Conservation (phyloP, 64 coral and sea anemone species). For the Pachyseris speciosa region DNA sequence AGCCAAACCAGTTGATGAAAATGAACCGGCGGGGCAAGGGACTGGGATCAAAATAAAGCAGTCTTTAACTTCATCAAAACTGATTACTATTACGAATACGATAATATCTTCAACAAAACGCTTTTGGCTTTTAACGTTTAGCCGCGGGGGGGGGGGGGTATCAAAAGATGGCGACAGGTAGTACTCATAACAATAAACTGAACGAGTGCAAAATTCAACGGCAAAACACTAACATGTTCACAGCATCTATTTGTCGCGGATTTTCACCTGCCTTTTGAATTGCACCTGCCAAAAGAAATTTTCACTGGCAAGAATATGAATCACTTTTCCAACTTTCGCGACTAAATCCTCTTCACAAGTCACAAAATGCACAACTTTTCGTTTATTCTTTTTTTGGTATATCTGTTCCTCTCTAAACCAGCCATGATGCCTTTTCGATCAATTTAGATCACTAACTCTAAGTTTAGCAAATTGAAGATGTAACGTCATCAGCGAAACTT, state of each 20-base stretch:
- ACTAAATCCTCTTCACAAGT: background rate
- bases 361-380: background rate
- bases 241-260: background rate
- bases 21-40: conserved; percentile 61
- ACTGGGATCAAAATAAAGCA: conserved; percentile 2
- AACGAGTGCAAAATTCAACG: too few species aligned
- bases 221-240: background rate
- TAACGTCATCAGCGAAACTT: background rate
- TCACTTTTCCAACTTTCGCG: background rate
- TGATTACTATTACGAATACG: too few species aligned
- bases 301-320: background rate
- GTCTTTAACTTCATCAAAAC: background rate
- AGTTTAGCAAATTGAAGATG: background rate
- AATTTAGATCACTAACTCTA: background rate
- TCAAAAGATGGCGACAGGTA: background rate
- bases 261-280: background rate
- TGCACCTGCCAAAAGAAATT: conserved; percentile 2
- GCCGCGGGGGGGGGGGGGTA: background rate
- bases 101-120: background rate
- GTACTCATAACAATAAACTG: background rate
- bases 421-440: background rate
- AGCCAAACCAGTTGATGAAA: conserved; percentile 56
- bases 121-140: background rate
- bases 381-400: background rate
- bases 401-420: background rate